Evolutionary conservation across 2,113 vertebrate species (phyloP).

Genomic region (Monopterus albus): DNA sequence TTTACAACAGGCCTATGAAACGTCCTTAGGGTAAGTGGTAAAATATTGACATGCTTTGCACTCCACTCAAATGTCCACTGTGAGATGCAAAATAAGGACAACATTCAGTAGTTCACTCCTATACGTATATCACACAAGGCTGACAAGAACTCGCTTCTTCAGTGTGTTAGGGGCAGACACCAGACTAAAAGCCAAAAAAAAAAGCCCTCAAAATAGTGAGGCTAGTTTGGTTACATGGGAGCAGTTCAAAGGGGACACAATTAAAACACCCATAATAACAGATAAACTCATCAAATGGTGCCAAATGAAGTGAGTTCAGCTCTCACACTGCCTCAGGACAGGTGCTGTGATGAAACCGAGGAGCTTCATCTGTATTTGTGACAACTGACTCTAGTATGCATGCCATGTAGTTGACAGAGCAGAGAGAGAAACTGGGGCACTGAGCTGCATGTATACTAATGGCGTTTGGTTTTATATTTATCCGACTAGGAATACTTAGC

Average conservation of each 20-base stretch:
- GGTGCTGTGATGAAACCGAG: slow-evolving; percentile 40
- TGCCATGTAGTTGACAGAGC: slow-evolving; percentile 43
- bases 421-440: slow-evolving; percentile 57
- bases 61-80: slow-evolving; percentile 20
- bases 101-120: slow-evolving; percentile 36
- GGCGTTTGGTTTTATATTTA: slow-evolving; percentile 44
- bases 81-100: slow-evolving; percentile 53
- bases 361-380: slow-evolving; percentile 54
- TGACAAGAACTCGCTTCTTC: not conserved
- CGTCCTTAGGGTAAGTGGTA: slow-evolving; percentile 32
- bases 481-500: slow-evolving; percentile 19
- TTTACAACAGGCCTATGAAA: slow-evolving; percentile 42
- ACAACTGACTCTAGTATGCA: slow-evolving; percentile 43
- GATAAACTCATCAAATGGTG: slow-evolving; percentile 24
- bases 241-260: not conserved
- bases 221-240: slow-evolving; percentile 1
- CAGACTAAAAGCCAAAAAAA: not conserved
- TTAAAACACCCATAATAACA: not conserved
- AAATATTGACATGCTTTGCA: slow-evolving; percentile 53
- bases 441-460: slow-evolving; percentile 54
- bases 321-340: slow-evolving; percentile 48
- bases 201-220: not conserved
- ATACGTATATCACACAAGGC: slow-evolving; percentile 12
- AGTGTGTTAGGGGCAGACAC: not conserved
- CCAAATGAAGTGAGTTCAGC: slow-evolving; percentile 24